A percentile compares a stretch with the other conserved stretches of the same genome.
phyloP scores from a whole-genome alignment of 2,888 invertebrate genomes.

The Psylliodes chrysocephalus region DNA sequence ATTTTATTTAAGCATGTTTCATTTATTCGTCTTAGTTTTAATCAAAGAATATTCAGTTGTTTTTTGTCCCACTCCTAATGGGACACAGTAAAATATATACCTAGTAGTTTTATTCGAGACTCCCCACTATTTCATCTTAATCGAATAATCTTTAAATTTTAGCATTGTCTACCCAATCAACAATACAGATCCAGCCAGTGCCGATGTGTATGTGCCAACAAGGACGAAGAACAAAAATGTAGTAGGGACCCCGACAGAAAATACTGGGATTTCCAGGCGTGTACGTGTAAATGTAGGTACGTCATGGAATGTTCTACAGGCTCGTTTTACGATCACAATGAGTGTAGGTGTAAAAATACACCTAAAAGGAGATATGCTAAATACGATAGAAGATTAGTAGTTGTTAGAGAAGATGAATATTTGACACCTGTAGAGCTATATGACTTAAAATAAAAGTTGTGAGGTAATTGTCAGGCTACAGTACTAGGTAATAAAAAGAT shows the following conservation, averaged over 20 bases:
- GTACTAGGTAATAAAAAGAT: no score
- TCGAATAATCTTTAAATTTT: no score
- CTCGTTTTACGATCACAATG: slow-evolving; percentile 68
- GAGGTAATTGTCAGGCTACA: no score
- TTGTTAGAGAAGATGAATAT: slow-evolving; percentile 6
- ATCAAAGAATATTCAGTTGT: no score
- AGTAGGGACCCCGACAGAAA: slow-evolving; percentile 65
- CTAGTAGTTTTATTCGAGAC: no score
- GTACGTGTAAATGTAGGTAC: slow-evolving; percentile 71
- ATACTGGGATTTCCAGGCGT: slow-evolving; percentile 71
- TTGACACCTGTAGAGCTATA: neutral
- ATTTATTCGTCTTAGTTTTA: no score
- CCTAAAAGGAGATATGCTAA: slow-evolving; percentile 44
- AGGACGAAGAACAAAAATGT: slow-evolving; percentile 72
- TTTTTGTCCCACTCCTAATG: no score
- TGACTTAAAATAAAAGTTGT: no score
- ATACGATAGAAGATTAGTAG: slow-evolving; percentile 24
- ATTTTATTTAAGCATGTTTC: no score
- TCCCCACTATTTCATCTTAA: no score
- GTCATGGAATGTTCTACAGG: slow-evolving; percentile 71
- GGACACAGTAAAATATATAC: no score
- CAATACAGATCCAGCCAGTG: slow-evolving; percentile 69
- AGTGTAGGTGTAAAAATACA: slow-evolving; percentile 66
- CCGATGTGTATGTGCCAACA: slow-evolving; percentile 70
- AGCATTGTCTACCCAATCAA: slow-evolving; percentile 72